These are phyloP conservation scores for Anolis sagrei DNA, from an alignment of 2,113 vertebrate genomes.

Conservation along the genomic window DNA sequence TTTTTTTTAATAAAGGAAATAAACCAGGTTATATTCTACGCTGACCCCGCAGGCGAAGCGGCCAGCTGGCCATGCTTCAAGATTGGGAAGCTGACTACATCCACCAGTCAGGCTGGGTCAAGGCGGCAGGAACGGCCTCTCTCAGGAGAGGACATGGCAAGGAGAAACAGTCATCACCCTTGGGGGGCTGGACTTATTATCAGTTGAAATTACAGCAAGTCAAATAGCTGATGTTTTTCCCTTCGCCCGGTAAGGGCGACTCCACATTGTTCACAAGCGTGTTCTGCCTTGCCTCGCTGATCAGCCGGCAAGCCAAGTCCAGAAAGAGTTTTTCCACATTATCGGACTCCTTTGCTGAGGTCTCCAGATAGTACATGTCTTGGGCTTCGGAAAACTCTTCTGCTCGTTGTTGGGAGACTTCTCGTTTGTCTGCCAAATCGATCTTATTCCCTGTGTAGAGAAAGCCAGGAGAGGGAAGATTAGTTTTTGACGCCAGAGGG, in stretches of 20 bases:
- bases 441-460: slow-evolving; percentile 93
- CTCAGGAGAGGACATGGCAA: slow-evolving; percentile 57
- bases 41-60: slow-evolving; percentile 61
- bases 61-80: slow-evolving; percentile 68
- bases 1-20: slow-evolving; percentile 10
- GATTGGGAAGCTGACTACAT: slow-evolving; percentile 49
- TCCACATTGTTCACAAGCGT: slow-evolving; percentile 95
- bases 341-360: slow-evolving; percentile 97
- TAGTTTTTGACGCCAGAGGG: slow-evolving; percentile 43
- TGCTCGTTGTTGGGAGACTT: slow-evolving; percentile 93
- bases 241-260: slow-evolving; percentile 93
- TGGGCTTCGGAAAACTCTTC: slow-evolving; percentile 94
- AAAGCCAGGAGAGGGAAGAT: slow-evolving; percentile 53
- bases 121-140: slow-evolving; percentile 55
- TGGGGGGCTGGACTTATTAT: slow-evolving; percentile 54
- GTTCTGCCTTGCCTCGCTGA: slow-evolving; percentile 95
- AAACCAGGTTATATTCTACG: slow-evolving; percentile 54
- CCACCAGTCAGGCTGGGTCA: slow-evolving; percentile 62
- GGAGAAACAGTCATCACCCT: slow-evolving; percentile 9
- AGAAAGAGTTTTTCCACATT: slow-evolving; percentile 99
- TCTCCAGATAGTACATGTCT: slow-evolving; percentile 98
- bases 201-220: slow-evolving; percentile 98
- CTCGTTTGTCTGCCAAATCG: slow-evolving; percentile 93
- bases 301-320: slow-evolving; percentile 94
- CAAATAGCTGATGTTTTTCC: slow-evolving; percentile 97